Base-by-base conservation (phyloP, 92 coral and sea anemone genomes). In the Zoanthus solanderi region DNA sequence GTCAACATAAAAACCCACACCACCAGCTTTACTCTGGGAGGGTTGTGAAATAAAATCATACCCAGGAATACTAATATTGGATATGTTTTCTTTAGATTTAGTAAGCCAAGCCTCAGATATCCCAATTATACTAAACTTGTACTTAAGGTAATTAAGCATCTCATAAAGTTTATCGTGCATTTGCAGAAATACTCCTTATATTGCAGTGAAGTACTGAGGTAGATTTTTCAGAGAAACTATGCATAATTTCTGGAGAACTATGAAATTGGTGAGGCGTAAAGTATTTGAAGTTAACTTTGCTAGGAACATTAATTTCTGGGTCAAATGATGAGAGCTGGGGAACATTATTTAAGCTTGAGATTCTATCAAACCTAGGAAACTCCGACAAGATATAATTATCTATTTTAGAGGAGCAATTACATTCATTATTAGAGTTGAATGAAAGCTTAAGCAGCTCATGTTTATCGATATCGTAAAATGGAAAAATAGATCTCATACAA, bases 1-100 rank as follows among this genome's bases (percentile, higher is more conserved):
- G 42, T 37, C 42, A 56, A 90, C 66, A 90, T 67, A 90, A n/a
- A 90, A 76, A n/a, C 90, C 93, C 29, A 65, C 87, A n/a, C 93
- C 93, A 48, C 93, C 88, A 53, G 76, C 90, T 56, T 86, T 77
- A 13, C 53, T 71, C 28, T 80, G 56, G 32, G 83, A 72, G 7
- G 88, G 90, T 50, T 87, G 88, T 5, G 93, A 90, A 31, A 79
- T 13, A 79, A 86, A 90, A 6, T 45, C 17, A 80, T 83, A 80
- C 1, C 93, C 90, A 4, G 83, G 90, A 9, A 90, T 61, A 75
- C 14, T 32, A 48, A 54, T 50, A 23, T 72, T 75, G 54, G 3
- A 9, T 37, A 63, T 57, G 45, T 5, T 4, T n/a, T 30, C 75
- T 47, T 90, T 34, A 14, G 73, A 56, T 44, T 63, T 31, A 42